Percentiles rank a stretch among this genome's conserved stretches.
Conservation (phyloP, 2,797 vertebrate species). For the Onychomys arenicola region DNA sequence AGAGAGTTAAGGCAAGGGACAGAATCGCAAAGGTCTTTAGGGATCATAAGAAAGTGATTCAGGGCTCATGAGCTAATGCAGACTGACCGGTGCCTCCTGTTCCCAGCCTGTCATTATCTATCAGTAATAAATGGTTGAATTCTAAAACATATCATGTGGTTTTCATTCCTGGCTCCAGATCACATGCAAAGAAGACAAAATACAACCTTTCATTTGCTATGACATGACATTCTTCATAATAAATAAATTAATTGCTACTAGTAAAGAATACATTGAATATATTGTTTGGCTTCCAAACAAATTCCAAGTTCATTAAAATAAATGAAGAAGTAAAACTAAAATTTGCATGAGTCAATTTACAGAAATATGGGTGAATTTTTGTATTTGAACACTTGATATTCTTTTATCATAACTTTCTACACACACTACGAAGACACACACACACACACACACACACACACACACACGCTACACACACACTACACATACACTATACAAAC, state of each 20-base stretch:
- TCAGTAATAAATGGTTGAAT: constrained; percentile 88
- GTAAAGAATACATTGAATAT: constrained; percentile 69
- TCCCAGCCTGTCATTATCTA: constrained; percentile 88
- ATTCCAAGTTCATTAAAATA: constrained; percentile 64
- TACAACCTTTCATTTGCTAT: constrained; percentile 81
- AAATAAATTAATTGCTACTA: constrained; percentile 80
- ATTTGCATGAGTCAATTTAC: constrained; percentile 56
- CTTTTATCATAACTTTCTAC: constrained; percentile 31
- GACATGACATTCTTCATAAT: constrained; percentile 75
- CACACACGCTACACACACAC: background rate
- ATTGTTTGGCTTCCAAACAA: constrained; percentile 67
- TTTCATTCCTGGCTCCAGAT: constrained; percentile 85
- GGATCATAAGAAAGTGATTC: constrained; percentile 86
- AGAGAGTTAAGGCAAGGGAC: constrained; percentile 75
- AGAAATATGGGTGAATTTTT: constrained; percentile 58
- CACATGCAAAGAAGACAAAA: constrained; percentile 83
- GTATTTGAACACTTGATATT: background rate
- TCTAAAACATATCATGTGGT: constrained; percentile 85
- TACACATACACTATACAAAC: background rate
- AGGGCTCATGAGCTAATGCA: constrained; percentile 87
- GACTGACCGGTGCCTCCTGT: constrained; percentile 89
- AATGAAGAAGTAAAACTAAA: background rate
- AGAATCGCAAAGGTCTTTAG: constrained; percentile 80
- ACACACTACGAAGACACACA: background rate
- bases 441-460: background rate